Evolutionary conservation across 2,113 vertebrate genomes (phyloP).

Genomic region (Corythornis cristatus): DNA sequence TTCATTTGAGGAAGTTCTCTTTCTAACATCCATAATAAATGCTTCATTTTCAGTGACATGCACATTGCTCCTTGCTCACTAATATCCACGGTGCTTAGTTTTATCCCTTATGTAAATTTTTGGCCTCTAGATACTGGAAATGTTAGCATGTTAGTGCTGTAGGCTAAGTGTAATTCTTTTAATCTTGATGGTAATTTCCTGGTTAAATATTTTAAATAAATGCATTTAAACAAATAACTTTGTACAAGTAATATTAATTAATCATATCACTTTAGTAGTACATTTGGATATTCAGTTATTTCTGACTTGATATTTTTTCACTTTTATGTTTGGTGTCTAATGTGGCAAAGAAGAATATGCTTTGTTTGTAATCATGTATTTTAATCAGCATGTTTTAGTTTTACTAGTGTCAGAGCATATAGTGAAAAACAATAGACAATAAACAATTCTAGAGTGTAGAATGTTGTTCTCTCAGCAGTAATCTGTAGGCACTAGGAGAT

Average conservation of each 20-base stretch:
- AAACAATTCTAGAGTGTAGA: not conserved
- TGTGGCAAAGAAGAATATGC: not conserved
- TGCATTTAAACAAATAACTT: constrained; percentile 47
- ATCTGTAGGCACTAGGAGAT: not conserved
- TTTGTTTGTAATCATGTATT: not conserved
- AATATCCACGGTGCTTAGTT: not conserved
- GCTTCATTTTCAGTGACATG: not conserved
- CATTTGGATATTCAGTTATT: not conserved
- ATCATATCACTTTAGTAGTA: not conserved
- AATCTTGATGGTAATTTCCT: constrained; percentile 43
- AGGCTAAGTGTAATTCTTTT: constrained; percentile 29
- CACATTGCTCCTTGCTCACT: not conserved
- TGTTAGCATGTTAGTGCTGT: constrained; percentile 7
- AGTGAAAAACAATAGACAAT: not conserved
- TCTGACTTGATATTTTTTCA: not conserved
- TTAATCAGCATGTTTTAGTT: not conserved
- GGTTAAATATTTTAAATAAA: constrained; percentile 59
- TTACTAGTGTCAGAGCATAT: not conserved
- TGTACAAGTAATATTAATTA: not conserved
- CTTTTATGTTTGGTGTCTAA: not conserved
- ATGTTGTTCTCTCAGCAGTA: not conserved
- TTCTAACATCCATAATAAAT: not conserved
- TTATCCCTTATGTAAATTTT: not conserved
- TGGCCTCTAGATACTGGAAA: constrained; percentile 25
- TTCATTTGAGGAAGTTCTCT: not conserved